Evolutionary conservation across 2,888 invertebrate species (phyloP).

Genomic region (Metacarcinus magister): DNA sequence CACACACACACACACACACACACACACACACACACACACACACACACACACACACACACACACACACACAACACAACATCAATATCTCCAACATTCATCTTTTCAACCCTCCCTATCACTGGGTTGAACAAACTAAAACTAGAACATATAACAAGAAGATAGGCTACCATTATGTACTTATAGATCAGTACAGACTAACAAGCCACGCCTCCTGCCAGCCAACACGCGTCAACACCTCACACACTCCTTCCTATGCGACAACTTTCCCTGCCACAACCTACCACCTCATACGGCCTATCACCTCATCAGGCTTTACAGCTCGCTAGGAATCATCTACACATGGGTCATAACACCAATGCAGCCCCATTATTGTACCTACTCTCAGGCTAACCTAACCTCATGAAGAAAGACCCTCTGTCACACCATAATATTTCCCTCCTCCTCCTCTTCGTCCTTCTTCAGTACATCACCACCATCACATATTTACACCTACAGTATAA

Average conservation of each 20-base stretch:
- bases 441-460: not conserved
- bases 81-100: not conserved
- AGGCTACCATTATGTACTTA: not conserved
- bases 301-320: not conserved
- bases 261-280: no score
- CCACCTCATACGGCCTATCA: no score
- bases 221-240: not conserved
- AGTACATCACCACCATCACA: not conserved
- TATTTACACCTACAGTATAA: not conserved
- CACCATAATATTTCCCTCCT: not conserved
- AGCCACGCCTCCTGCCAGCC: not conserved
- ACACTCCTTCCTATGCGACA: no score
- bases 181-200: not conserved
- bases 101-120: not conserved
- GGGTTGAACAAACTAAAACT: not conserved
- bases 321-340: not conserved
- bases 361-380: not conserved
- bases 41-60: not conserved
- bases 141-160: not conserved
- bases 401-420: not conserved
- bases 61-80: not conserved
- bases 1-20: slow-evolving; percentile 2
- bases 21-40: slow-evolving; percentile 2
- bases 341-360: not conserved
- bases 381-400: not conserved